Base-by-base conservation (phyloP, 2,888 invertebrate genomes). In the Pterostichus madidus region DNA sequence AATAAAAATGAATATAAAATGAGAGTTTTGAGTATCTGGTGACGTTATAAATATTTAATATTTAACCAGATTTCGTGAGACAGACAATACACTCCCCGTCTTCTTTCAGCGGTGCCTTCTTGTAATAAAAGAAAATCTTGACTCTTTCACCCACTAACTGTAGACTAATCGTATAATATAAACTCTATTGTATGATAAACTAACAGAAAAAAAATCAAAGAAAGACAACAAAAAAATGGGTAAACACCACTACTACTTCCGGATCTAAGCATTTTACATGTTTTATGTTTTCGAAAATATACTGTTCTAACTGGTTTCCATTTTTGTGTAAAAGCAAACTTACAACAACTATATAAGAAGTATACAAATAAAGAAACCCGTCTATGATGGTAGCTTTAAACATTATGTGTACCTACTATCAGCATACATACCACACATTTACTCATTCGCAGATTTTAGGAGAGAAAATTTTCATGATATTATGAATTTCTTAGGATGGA, bases 51-150 rank as follows among this genome's bases (percentile, higher is more conserved):
- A 32, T 68, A 64, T 44, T 44, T 39, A 17, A 32, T 79, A 61
- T 64, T 64, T 64, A 68, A n/a, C 81, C 61, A 56, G 59, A 59
- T 81, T 81, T 81, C 81, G 81, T 81, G 81, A 81, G 75, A 81
- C 75, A 81, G 81, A 81, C 73, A 81, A 81, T 75, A 81, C 75
- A 75, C 73, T 75, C 88, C 89, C 89, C 88, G 89, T 90, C 90
- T 90, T 90, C 89, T 90, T 90, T 90, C 90, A 90, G 90, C 90
- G 90, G 90, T 90, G 90, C 90, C 90, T 90, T 90, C 90, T 89
- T 89, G 89, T 89, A 87, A 88, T 89, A 59, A 81, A 83, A 79
- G 83, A 84, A 84, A 84, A 84, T 84, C 84, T 84, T 84, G 84
- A 84, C 73, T 84, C 84, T 89, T 86, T 88, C 87, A 89, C 88